Evolutionary conservation across 2,888 invertebrate species (phyloP).

Genomic region (Syritta pipiens): DNA sequence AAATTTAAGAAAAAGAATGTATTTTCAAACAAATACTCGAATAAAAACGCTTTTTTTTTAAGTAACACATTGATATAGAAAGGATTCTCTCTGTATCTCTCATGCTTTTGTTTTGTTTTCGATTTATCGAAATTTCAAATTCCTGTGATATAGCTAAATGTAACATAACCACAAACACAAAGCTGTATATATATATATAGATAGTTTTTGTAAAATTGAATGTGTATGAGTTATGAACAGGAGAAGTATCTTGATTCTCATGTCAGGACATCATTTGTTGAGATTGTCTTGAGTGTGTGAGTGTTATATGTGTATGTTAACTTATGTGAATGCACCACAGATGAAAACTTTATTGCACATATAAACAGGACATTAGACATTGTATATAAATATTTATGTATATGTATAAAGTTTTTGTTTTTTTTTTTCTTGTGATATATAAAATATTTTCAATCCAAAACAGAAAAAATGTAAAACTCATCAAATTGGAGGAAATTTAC

Average conservation of each 20-base stretch:
- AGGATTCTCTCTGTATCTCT: conserved; percentile 63
- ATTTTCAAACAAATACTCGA: too few relatives aligned
- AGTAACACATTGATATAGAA: conserved; percentile 60
- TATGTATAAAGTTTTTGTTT: not conserved
- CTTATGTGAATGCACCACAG: conserved; percentile 63
- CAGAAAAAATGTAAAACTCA: conserved; percentile 22
- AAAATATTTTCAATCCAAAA: conserved; percentile 31
- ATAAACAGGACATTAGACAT: conserved; percentile 53
- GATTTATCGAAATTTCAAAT: not conserved
- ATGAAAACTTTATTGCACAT: conserved; percentile 59
- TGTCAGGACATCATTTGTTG: conserved; percentile 3
- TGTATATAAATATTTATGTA: conserved; percentile 23
- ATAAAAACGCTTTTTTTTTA: too few relatives aligned
- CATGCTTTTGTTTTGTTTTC: conserved; percentile 41
- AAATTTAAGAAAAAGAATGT: not conserved
- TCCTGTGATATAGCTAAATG: not conserved
- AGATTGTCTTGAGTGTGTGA: not conserved
- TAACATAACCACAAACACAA: too few relatives aligned
- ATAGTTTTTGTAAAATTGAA: not conserved
- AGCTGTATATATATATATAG: conserved; percentile 17
- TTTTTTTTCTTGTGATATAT: too few relatives aligned
- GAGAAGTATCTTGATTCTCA: not conserved
- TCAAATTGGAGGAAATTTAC: not conserved
- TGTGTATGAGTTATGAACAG: too few relatives aligned
- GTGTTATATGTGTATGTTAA: conserved; percentile 11